These are phyloP conservation scores for Kryphioiulus occultus DNA, from an alignment of 2,888 invertebrate species.

Conservation along the genomic window DNA sequence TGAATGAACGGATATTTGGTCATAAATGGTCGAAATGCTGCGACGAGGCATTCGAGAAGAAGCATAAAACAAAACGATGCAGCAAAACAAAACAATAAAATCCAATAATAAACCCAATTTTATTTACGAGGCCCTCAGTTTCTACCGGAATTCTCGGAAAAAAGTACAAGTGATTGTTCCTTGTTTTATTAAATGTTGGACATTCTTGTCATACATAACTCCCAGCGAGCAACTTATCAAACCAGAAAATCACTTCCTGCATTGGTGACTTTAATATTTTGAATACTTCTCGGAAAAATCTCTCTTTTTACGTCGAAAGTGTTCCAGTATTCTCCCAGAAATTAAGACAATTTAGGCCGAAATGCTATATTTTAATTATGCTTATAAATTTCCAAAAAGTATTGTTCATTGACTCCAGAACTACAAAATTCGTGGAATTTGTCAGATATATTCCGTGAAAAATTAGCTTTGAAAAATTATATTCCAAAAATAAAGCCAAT, in stretches of 20 bases:
- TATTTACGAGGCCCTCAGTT: background rate
- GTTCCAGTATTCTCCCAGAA: background rate
- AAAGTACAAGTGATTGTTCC: background rate
- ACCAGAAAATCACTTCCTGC: background rate
- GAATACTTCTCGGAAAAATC: background rate
- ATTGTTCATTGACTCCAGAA: too few species aligned
- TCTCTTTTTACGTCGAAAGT: background rate
- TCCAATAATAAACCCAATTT: background rate
- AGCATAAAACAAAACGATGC: background rate
- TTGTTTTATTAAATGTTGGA: background rate
- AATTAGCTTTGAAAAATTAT: too few species aligned
- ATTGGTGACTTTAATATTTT: background rate
- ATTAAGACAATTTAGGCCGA: background rate
- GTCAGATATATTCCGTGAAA: too few species aligned
- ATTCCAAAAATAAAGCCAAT: too few species aligned
- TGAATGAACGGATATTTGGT: background rate
- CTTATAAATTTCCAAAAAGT: too few species aligned
- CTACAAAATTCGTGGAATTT: too few species aligned
- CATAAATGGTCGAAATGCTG: background rate
- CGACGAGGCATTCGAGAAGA: background rate
- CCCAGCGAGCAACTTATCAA: background rate
- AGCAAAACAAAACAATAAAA: conserved; percentile 20
- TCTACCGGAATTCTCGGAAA: background rate
- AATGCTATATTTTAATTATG: too few species aligned
- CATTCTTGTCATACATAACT: background rate